Evolutionary conservation across 2,888 invertebrate genomes (phyloP), one percentile per base, ranked within the genome.

Genomic region (Oscheius sp.): DNA sequence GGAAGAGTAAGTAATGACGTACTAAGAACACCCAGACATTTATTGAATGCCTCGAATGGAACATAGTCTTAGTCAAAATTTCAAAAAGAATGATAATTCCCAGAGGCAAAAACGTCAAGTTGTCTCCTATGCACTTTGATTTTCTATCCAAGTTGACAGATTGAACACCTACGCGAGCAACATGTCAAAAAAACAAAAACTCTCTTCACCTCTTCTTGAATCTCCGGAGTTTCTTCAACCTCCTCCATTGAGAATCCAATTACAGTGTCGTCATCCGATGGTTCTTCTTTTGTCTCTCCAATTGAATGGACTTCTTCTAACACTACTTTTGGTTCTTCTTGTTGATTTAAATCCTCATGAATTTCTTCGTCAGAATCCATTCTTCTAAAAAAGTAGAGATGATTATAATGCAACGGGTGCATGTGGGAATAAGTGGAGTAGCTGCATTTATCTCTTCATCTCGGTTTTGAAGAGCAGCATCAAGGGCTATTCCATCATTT

Each of bases 391-490:
- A 34, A 55, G 34, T 48, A 25, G 17, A 45, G 42, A 17, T 42
- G 42, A 31, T 0, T 61, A 12, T 42, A 27, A 42, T 45, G 61
- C 42, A 42, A 61, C 27, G 45, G 17, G 61, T 45, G 61, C 42
- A 42, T 45, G 45, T 25, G 31, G 61, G 61, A 61, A 42, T 42
- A 61, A 29, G 31, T 12, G 27, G 42, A 17, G 25, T 39, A 61
- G n/a, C n/a, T n/a, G n/a, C n/a, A n/a, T n/a, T 61, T 45, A 61
- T 61, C 61, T 61, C 45, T 61, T 61, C 61, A 61, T 61, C 61
- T 61, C 42, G 12, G 37, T 48, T 20, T 25, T 20, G 33, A 55
- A 37, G 12, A 29, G 20, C 55, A 55, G n/a, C 23, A 55, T 55
- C n/a, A n/a, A n/a, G n/a, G 12, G 55, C 15, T 25, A 3, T 31